Base-by-base conservation (phyloP, 2,113 vertebrate species). In the Callipepla squamata region DNA sequence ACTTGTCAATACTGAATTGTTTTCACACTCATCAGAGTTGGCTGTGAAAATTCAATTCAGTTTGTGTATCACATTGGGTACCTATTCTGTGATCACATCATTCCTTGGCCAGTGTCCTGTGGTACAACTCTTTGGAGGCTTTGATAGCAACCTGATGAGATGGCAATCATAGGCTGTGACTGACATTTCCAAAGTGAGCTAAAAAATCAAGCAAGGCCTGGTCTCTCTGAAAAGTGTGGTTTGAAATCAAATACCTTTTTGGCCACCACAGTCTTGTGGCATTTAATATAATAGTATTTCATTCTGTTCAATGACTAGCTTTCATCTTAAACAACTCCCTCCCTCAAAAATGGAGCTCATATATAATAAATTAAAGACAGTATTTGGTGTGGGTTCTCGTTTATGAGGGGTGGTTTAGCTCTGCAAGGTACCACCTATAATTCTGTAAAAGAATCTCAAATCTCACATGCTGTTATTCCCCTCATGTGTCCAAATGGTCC, bases 101-200 rank as follows among this genome's bases (percentile, higher is more conserved):
- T 63, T 69, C 26, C 80, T 80, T 9, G 2, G 36, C 8, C 62
- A 66, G 6, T 42, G 25, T 36, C 50, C 72, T 61, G 19, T n/a
- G 28, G 8, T 48, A 67, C 72, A 83, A 4, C 22, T 63, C 21
- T 16, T 74, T 42, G 85, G 69, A 81, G 44, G 40, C n/a, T 90
- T 92, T 53, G 47, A 53, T 36, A 50, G 0, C 5, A 87, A 42
- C 40, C 51, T 85, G 67, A 78, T 74, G 83, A 69, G 62, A 75
- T 26, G 76, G 66, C 67, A 75, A 7, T 30, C 30, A 8, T 10
- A 57, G 44, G 28, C 73, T 87, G 70, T 90, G 92, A 90, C 0
- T 88, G 92, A 70, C 92, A 84, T 34, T 75, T 92, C 36, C 73
- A 79, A 95, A 88, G 61, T 59, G 38, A 88, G 20, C 17, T 70